Evolutionary conservation across 2,888 invertebrate genomes (phyloP), one percentile per base, ranked within the genome.

Genomic region (Lysandra bellargus): DNA sequence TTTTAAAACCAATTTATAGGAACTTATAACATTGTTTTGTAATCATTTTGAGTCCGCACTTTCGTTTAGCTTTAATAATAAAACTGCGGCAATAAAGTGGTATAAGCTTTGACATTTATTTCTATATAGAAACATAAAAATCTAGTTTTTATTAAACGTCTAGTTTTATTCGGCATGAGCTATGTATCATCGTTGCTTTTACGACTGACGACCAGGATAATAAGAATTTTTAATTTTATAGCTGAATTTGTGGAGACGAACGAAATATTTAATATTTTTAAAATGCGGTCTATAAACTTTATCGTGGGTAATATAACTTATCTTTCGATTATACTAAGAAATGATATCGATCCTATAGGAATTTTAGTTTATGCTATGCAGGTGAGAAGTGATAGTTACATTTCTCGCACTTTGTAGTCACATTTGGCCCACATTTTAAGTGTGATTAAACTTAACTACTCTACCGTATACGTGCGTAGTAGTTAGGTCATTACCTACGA

Each of bases 191-290:
- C 78, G 74, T 53, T 85, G 83, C 84, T 82, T 91, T 92, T 92
- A 92, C 91, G 91, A 91, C 84, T 85, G 85, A 81, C 84, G 86
- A 85, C 89, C 88, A 90, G 90, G 91, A 91, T 92, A 69, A 3
- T 33, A 91, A 90, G 91, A 92, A 92, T 91, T 89, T 91, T 92
- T 92, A 92, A 92, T 92, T 90, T 91, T 91, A 91, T 89, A 84
- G 86, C 82, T 83, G 84, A 84, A 23, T 49, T 23, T 44, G 69
- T 69, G 69, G 17, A 69, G 33, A 69, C 14, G 6, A 33, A 33
- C 33, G 23, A 69, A 61, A 30, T 30, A 69, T 61, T 23, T 61
- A 5, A n/a, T 60, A n/a, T 12, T 12, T 64, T 64, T 9, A 4
- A 12, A 64, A 9, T 9, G 9, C 12, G 12, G 64, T 23, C 23